Base-by-base conservation (phyloP, 2,113 vertebrate genomes). In the Lasiurus cinereus region DNA sequence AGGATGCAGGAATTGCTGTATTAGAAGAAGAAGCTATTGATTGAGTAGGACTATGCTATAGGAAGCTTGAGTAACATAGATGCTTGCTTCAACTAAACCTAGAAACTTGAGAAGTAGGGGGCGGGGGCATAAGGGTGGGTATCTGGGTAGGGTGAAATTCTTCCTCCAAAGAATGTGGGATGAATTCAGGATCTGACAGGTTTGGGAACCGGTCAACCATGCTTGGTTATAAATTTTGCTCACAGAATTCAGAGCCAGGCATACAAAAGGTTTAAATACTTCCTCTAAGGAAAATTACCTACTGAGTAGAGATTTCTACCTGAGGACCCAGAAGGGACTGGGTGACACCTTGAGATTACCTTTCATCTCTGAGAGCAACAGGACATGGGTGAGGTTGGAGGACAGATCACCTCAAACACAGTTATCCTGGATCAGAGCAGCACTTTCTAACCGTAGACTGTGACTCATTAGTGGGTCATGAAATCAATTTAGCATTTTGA, bases 401-500 rank as follows among this genome's bases (percentile, higher is more conserved):
- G 80, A 67, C 9, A 36, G 48, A 43, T 46, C 14, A 50, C 72
- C 88, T 85, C 73, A 22, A 88, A 59, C 54, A 36, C 50, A 67
- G 59, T 70, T 54, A 22, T 52, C 78, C 56, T 7, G 46, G 48
- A 92, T 59, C 69, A 70, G 33, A 90, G 48, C 10, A 54, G 27
- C n/a, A 43, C 74, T 86, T 54, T 16, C n/a, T 59, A 72, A 66
- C 15, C 36, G 19, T 64, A n/a, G 54, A 36, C 62, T 88, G 50
- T 67, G 69, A 90, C 54, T 90, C 87, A 76, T 92, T 54, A 19
- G 83, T 27, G 46, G 59, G 76, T 72, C 90, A 43, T 72, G 67
- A 94, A 89, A 88, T 83, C 82, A 92, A 90, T 70, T 84, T 72
- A 56, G 22, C 62, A 82, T 69, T 94, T 64, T 88, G 74, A 67